Evolutionary conservation across 2,797 vertebrate species (phyloP).

Genomic region (Spinus pinus): DNA sequence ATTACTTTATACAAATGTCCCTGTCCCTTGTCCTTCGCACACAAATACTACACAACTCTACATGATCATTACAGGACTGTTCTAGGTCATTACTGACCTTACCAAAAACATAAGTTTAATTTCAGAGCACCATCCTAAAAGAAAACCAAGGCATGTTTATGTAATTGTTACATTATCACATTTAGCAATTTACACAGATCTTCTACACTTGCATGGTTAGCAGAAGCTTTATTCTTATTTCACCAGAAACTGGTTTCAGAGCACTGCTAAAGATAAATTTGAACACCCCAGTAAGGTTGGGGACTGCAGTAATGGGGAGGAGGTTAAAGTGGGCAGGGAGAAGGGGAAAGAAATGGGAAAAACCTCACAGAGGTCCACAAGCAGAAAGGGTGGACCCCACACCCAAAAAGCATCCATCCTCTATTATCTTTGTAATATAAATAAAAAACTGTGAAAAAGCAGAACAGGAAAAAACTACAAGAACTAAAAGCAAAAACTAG

Average conservation of each 20-base stretch:
- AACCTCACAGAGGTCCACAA: background rate
- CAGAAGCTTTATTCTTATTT: background rate
- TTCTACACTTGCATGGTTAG: background rate
- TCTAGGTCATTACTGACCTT: background rate
- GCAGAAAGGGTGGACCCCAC: background rate
- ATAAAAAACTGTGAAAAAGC: background rate
- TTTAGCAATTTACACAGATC: background rate
- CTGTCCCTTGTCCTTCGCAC: background rate
- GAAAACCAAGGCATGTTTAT: background rate
- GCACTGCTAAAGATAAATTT: background rate
- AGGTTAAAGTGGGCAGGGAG: background rate
- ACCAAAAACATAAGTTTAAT: background rate
- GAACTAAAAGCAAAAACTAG: background rate
- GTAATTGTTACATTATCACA: background rate
- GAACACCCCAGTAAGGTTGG: background rate
- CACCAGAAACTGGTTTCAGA: background rate
- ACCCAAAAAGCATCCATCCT: background rate
- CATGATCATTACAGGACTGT: background rate
- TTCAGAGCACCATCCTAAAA: background rate
- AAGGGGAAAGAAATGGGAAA: background rate
- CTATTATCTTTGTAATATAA: background rate
- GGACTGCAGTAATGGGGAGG: accelerated
- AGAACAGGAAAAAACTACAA: background rate
- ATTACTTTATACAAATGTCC: background rate
- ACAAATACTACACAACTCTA: background rate